Conservation (phyloP, 1,140 invertebrate genomes). For the Wiebesia pumilae region DNA sequence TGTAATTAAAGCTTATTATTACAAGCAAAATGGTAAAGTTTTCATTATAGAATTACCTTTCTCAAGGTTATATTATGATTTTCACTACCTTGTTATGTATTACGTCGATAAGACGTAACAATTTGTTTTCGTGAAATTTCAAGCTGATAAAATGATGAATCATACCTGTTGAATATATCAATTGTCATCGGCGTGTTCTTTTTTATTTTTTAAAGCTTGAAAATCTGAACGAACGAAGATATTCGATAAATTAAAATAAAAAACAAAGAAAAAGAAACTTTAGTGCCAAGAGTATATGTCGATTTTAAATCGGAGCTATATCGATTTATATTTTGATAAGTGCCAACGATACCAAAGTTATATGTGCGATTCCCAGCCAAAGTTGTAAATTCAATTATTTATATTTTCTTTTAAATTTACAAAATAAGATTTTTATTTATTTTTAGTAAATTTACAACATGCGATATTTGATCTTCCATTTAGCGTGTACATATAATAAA, state of each 20-base stretch:
- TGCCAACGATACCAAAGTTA: conserved; percentile 47
- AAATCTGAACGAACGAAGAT: not conserved
- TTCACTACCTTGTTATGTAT: not conserved
- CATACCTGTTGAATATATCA: not conserved
- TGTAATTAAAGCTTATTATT: no score
- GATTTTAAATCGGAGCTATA: conserved; percentile 15
- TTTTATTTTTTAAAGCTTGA: not conserved
- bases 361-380: conserved; percentile 35
- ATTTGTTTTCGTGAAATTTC: not conserved
- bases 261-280: not conserved
- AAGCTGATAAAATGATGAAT: not conserved
- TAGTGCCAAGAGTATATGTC: conserved; percentile 45
- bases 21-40: no score
- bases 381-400: conserved; percentile 32
- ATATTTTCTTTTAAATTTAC: conserved; percentile 24
- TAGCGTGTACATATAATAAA: not conserved
- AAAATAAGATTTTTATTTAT: conserved; percentile 5
- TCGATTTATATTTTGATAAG: conserved; percentile 38
- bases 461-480: conserved; percentile 32
- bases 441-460: conserved; percentile 1
- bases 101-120: not conserved
- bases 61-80: no score
- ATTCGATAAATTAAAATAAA: not conserved
- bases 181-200: no score
- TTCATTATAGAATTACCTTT: no score